Evolutionary conservation across 2,888 invertebrate genomes (phyloP).

Genomic region (Chrysotoxum bicinctum): DNA sequence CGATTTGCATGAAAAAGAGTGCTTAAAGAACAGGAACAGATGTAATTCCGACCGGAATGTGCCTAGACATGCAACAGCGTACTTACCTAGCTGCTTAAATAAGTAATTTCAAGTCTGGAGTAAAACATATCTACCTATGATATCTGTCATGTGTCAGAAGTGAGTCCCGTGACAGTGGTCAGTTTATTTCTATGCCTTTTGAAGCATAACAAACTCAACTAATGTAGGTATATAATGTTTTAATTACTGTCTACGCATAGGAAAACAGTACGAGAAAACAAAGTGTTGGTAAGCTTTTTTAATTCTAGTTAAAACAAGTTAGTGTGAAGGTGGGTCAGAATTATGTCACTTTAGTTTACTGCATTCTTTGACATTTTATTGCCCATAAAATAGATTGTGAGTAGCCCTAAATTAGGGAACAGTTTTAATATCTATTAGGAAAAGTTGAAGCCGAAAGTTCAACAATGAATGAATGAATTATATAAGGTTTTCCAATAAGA

Average conservation of each 20-base stretch:
- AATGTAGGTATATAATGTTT: not conserved
- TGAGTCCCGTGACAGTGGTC: constrained; percentile 61
- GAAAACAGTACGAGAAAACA: not conserved
- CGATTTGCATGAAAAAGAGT: constrained; percentile 31
- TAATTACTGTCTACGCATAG: constrained; percentile 26
- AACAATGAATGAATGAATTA: too few relatives aligned
- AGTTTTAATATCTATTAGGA: too few relatives aligned
- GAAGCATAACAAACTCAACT: constrained; percentile 3
- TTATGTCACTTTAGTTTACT: not conserved
- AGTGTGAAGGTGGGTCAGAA: not conserved
- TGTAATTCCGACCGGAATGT: constrained; percentile 38
- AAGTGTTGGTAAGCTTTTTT: constrained; percentile 49
- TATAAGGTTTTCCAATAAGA: too few relatives aligned
- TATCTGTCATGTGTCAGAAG: constrained; percentile 34
- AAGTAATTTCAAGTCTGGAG: not conserved
- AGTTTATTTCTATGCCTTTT: constrained; percentile 29
- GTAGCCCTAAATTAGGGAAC: too few relatives aligned
- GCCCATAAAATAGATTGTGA: not conserved
- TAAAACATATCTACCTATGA: not conserved
- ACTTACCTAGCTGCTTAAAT: not conserved
- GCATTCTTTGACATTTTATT: constrained; percentile 1
- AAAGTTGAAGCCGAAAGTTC: too few relatives aligned
- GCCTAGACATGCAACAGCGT: constrained; percentile 58
- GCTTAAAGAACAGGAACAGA: constrained; percentile 37
- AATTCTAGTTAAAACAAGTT: constrained; percentile 38